phyloP scores from a whole-genome alignment of 2,888 invertebrate genomes.

The Spatulosminthurus flaviceps region DNA sequence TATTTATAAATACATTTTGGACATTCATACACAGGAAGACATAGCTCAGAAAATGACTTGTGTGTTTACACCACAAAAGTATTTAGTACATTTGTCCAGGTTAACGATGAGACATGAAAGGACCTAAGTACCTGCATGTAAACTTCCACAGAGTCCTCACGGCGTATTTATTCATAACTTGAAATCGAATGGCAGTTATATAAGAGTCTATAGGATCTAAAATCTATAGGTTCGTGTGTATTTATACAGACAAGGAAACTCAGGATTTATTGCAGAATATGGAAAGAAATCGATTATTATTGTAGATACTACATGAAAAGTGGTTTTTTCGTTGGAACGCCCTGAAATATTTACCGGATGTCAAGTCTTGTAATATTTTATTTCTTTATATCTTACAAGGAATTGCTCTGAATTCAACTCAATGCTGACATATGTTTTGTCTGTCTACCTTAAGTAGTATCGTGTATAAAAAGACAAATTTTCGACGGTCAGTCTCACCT shows the following conservation, averaged over 20 bases:
- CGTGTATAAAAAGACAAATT: too few relatives aligned
- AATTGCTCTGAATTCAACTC: background rate
- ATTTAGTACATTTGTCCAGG: background rate
- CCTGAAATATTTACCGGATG: constrained; percentile 16
- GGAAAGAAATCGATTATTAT: background rate
- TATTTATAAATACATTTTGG: too few relatives aligned
- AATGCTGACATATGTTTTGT: background rate
- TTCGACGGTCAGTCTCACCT: too few relatives aligned
- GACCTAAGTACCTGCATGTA: background rate
- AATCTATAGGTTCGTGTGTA: background rate
- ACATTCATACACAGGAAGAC: too few relatives aligned
- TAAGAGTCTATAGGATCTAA: too few relatives aligned
- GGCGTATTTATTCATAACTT: background rate
- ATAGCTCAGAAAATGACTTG: background rate
- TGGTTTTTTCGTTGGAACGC: background rate
- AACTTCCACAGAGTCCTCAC: background rate
- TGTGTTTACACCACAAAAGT: background rate
- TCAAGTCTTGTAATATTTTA: background rate
- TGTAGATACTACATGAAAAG: background rate
- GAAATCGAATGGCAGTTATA: background rate
- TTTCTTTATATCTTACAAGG: background rate
- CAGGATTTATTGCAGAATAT: background rate
- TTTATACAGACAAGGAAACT: background rate
- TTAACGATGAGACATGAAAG: background rate
- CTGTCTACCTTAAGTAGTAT: too few relatives aligned